These are phyloP conservation scores for Lophotriccus pileatus DNA, from an alignment of 2,797 vertebrate species.

Conservation along the genomic window DNA sequence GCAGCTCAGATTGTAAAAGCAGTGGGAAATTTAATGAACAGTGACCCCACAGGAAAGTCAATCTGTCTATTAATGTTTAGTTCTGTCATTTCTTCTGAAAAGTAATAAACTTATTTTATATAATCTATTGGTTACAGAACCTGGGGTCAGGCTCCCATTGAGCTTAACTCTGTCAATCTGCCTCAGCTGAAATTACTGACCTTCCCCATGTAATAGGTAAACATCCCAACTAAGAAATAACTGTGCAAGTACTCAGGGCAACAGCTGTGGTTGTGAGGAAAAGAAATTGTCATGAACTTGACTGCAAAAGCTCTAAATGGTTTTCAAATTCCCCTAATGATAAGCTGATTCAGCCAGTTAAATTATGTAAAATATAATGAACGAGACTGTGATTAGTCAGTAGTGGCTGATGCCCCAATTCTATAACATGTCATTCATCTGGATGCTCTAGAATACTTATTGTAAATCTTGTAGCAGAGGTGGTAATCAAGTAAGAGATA, in stretches of 20 bases:
- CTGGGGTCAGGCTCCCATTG: background rate
- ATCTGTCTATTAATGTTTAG: constrained; percentile 36
- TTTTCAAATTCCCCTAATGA: background rate
- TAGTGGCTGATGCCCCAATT: background rate
- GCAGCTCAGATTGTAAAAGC: constrained; percentile 43
- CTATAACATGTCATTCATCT: background rate
- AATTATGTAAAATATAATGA: background rate
- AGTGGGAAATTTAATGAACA: constrained; percentile 58
- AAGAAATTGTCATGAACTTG: background rate
- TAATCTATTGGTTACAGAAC: constrained; percentile 16
- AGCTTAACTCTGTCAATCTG: background rate
- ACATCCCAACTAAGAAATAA: background rate
- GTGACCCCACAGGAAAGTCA: constrained; percentile 52
- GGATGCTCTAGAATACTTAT: background rate
- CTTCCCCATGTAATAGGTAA: background rate
- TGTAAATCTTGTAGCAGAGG: background rate
- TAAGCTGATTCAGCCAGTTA: background rate
- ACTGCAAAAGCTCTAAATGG: background rate
- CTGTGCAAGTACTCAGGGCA: background rate
- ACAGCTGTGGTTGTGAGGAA: background rate
- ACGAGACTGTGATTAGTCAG: background rate
- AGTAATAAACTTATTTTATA: constrained; percentile 22
- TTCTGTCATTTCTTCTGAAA: constrained; percentile 48
- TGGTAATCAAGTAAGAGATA: background rate
- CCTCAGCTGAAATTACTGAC: constrained; percentile 1